Percentiles rank a stretch among this genome's conserved stretches.
phyloP scores from a whole-genome alignment of 2,888 invertebrate species.

The Campoplex nolae region DNA sequence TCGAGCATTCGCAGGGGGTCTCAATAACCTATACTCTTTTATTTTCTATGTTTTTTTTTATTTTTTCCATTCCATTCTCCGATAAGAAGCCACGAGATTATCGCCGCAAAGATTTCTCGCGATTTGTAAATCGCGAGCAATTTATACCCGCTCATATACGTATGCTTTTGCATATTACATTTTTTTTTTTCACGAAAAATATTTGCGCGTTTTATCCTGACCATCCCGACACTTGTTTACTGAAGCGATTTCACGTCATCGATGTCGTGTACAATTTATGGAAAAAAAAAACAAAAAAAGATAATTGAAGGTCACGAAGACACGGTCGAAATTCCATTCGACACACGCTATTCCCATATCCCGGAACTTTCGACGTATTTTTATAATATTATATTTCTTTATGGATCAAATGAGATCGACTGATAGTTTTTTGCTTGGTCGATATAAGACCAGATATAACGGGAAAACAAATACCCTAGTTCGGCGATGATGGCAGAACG shows the following conservation, averaged over 20 bases:
- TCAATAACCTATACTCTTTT: neutral
- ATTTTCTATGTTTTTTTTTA: neutral
- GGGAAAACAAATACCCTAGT: neutral
- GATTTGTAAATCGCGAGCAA: slow-evolving; percentile 15
- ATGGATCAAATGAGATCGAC: neutral
- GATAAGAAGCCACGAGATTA: slow-evolving; percentile 37
- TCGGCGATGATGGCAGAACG: neutral
- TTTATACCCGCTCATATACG: neutral
- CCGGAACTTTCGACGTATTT: neutral
- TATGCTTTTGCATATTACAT: neutral
- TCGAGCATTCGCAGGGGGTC: slow-evolving; percentile 41
- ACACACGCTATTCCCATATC: neutral
- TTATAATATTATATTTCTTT: neutral
- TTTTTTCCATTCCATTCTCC: neutral
- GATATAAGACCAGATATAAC: neutral
- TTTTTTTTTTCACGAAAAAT: neutral
- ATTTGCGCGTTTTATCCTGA: neutral
- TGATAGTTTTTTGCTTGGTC: neutral
- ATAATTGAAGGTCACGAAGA: slow-evolving; percentile 9
- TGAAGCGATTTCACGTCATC: slow-evolving; percentile 11
- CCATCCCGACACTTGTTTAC: neutral
- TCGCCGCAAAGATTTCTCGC: neutral
- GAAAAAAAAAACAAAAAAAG: slow-evolving; percentile 3
- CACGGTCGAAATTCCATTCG: neutral
- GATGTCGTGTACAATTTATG: neutral